phyloP scores from a whole-genome alignment of 1,140 invertebrate genomes.

The Rhyacophila brunnea region DNA sequence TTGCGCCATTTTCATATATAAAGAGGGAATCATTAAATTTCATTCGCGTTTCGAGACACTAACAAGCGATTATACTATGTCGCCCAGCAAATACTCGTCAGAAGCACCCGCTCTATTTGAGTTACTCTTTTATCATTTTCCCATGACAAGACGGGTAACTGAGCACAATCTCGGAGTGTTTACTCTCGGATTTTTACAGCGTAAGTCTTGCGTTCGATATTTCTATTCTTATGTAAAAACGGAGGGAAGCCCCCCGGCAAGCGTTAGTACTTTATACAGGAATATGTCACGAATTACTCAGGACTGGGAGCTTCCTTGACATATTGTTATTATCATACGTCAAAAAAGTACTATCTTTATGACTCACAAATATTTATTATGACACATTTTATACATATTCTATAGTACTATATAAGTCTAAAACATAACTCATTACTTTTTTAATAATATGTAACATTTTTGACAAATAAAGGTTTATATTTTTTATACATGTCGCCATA shows the following conservation, averaged over 20 bases:
- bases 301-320: too few relatives aligned
- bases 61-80: conserved; percentile 8
- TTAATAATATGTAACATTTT: too few relatives aligned
- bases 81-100: conserved; percentile 8
- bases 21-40: conserved; percentile 8
- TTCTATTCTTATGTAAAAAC: conserved; percentile 18
- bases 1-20: too few relatives aligned
- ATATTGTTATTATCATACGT: too few relatives aligned
- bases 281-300: too few relatives aligned
- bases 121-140: conserved; percentile 4
- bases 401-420: too few relatives aligned
- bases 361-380: too few relatives aligned
- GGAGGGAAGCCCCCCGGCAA: neutral
- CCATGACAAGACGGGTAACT: neutral
- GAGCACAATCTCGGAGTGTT: conserved; percentile 21
- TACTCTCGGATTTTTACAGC: conserved; percentile 15
- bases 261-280: neutral
- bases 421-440: too few relatives aligned
- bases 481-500: too few relatives aligned
- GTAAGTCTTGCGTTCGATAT: conserved; percentile 15
- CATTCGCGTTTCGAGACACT: neutral
- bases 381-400: too few relatives aligned
- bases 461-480: too few relatives aligned
- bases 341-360: too few relatives aligned
- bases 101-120: conserved; percentile 7